Evolutionary conservation across 2,113 vertebrate species (phyloP).

Genomic region (Tachuris rubrigastra): DNA sequence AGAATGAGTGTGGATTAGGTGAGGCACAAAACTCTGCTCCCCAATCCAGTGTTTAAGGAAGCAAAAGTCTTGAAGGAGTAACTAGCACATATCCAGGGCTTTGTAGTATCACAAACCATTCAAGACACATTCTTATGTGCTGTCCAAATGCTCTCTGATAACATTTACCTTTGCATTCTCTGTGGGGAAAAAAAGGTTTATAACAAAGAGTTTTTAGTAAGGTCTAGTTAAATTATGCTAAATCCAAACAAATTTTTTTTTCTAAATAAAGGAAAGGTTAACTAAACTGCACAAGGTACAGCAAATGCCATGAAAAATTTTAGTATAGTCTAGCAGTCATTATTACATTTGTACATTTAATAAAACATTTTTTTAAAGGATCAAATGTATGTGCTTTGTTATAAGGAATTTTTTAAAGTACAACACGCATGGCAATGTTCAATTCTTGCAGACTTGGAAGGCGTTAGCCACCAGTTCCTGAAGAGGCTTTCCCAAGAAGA

Average conservation of each 20-base stretch:
- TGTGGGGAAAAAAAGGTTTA: background rate
- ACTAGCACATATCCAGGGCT: background rate
- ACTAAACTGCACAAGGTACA: slow-evolving; percentile 1
- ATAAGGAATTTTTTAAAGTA: background rate
- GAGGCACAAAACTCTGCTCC: background rate
- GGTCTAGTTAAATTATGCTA: background rate
- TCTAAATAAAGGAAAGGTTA: slow-evolving; percentile 20
- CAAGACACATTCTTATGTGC: background rate
- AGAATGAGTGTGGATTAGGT: background rate
- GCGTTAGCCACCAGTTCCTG: background rate
- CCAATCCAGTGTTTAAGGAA: background rate
- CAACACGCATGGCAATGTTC: background rate
- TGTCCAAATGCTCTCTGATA: background rate
- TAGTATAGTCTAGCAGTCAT: background rate
- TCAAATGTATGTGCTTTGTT: background rate
- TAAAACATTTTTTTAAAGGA: background rate
- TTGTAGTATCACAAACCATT: background rate
- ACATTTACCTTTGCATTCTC: slow-evolving; percentile 6
- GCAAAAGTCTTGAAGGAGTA: background rate
- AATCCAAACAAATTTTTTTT: background rate
- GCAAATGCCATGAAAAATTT: slow-evolving; percentile 9
- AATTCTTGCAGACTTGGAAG: background rate
- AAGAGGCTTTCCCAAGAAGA: background rate
- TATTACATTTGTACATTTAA: background rate
- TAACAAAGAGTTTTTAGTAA: background rate